Base-by-base conservation (phyloP, 1,140 invertebrate species). In the Stratiolaelaps scimitus region DNA sequence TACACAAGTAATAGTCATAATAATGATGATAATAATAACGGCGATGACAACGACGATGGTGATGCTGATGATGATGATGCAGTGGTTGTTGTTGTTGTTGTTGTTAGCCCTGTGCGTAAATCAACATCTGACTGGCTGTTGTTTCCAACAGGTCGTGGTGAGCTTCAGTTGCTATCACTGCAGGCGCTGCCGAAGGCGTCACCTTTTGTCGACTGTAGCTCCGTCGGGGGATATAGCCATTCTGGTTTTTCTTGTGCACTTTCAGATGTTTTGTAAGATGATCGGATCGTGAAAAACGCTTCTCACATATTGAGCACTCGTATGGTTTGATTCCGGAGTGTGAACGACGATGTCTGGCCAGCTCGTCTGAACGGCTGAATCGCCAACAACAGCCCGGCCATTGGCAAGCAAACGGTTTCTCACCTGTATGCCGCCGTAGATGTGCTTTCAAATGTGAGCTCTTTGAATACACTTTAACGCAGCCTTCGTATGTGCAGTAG, bases 391-490 rank as follows among this genome's bases (percentile, higher is more conserved):
- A 97, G n/a, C 85, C 87, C 1, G 83, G 78, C 92, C 92, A 96
- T 53, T 84, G 87, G 74, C 90, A 93, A 2, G 75, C 77, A 72
- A 95, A 97, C 0, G 92, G 92, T 73, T 95, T 95, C 76, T 95
- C 91, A 0, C 92, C 92, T 1, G 91, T 89, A 76, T 96, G 92
- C 13, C 92, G 81, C 1, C 92, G 80, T 60, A 94, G 75, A 74
- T 97, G 93, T 1, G 92, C 91, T 73, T 94, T 92, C 23, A 96
- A 80, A 75, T 96, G 92, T 7, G 89, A 92, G 19, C 87, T 85
- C 75, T 97, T 97, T 65, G 89, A 88, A 71, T 97, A 96, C 0
- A 83, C 79, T 71, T 84, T 84, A 5, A 75, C 76, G 71, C 82
- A 83, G 15, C 76, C 77, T 2, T 75, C 74, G 70, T 84, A 83